Evolutionary conservation across 2,113 vertebrate species (phyloP).

Genomic region (Hippocampus comes): DNA sequence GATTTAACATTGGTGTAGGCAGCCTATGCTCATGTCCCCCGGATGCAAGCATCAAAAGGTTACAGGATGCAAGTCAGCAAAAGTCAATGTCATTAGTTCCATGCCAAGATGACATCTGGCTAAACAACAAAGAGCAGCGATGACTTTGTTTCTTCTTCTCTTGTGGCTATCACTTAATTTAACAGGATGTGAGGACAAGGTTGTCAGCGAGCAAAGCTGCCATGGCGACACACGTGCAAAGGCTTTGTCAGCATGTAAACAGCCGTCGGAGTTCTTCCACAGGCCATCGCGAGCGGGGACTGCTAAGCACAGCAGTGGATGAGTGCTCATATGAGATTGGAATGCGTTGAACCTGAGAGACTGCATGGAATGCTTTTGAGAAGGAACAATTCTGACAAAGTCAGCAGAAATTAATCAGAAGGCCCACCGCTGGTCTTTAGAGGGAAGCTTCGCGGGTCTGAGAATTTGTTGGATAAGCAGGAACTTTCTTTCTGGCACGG

Average conservation of each 20-base stretch:
- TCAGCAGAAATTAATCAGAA: slow-evolving; percentile 65
- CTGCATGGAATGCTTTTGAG: slow-evolving; percentile 51
- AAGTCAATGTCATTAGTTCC: slow-evolving; percentile 49
- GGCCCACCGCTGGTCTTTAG: slow-evolving; percentile 57
- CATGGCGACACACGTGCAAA: slow-evolving; percentile 31
- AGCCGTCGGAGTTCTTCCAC: slow-evolving; percentile 44
- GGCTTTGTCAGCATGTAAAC: slow-evolving; percentile 65
- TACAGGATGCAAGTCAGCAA: slow-evolving; percentile 34
- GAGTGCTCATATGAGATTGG: slow-evolving; percentile 48
- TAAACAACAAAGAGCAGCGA: slow-evolving; percentile 53
- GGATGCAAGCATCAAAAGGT: background rate
- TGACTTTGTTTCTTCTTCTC: slow-evolving; percentile 44
- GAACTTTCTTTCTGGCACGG: slow-evolving; percentile 23
- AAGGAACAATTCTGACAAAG: slow-evolving; percentile 44
- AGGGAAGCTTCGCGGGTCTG: slow-evolving; percentile 49
- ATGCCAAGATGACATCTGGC: slow-evolving; percentile 31
- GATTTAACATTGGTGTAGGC: background rate
- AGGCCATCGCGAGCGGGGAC: slow-evolving; percentile 29
- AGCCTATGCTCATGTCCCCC: slow-evolving; percentile 10
- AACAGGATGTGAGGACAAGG: slow-evolving; percentile 52
- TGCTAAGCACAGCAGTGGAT: slow-evolving; percentile 49
- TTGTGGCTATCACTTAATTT: slow-evolving; percentile 54
- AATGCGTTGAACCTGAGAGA: slow-evolving; percentile 53
- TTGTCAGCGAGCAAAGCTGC: slow-evolving; percentile 41
- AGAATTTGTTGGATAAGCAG: slow-evolving; percentile 57